Evolutionary conservation across 2,113 vertebrate genomes (phyloP).

Genomic region (Thamnophis sirtalis): DNA sequence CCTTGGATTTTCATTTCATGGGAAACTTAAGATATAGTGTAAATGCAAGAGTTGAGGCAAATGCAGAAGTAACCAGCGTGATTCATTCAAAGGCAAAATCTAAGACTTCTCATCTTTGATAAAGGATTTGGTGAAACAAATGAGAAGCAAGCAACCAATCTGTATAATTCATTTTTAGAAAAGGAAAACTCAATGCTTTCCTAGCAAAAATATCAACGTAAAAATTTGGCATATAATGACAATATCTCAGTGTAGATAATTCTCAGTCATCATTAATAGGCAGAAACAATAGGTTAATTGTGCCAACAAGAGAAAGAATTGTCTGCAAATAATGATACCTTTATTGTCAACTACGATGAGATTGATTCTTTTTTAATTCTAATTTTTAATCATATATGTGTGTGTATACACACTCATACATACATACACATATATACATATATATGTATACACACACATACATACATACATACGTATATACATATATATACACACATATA

Average conservation of each 20-base stretch:
- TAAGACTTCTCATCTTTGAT: neutral
- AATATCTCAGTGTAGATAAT: neutral
- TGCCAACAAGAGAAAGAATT: neutral
- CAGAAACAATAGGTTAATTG: neutral
- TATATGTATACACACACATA: too few relatives aligned
- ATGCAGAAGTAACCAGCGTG: neutral
- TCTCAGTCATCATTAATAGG: neutral
- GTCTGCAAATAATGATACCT: neutral
- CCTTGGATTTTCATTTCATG: conserved; percentile 14
- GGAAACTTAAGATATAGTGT: neutral
- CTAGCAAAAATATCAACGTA: neutral
- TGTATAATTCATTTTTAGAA: neutral
- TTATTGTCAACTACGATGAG: neutral
- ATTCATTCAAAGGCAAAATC: neutral
- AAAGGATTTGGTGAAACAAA: neutral
- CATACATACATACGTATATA: too few relatives aligned
- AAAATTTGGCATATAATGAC: neutral
- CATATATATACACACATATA: too few relatives aligned
- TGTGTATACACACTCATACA: too few relatives aligned
- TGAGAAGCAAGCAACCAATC: neutral
- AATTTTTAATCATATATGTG: neutral
- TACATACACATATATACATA: too few relatives aligned
- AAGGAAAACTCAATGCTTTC: neutral
- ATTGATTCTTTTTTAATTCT: neutral
- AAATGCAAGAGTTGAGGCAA: neutral